Evolutionary conservation across 1,140 invertebrate species (phyloP), one percentile per base, ranked within the genome.

Genomic region (Heliconius nattereri): DNA sequence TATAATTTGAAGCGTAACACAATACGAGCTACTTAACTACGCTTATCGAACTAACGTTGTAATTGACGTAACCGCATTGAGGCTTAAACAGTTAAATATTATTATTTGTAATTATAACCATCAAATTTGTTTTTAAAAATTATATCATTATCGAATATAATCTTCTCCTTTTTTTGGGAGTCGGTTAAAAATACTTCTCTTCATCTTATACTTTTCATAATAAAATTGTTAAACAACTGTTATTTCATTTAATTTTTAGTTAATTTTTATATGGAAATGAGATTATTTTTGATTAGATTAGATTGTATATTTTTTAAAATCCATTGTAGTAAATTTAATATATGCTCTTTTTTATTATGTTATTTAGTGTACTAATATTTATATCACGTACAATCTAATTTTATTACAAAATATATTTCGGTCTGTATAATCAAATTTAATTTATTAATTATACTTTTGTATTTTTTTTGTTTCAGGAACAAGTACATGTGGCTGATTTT

Each of bases 401-500:
- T 11, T 45, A 45, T 45, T 13, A 45, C 40, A 3, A n/a, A 23
- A 57, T 23, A 57, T 11, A 57, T 57, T 13, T 45, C 11, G 11
- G 40, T 45, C 3, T 9, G 20, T 57, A n/a, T 23, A 23, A 23
- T 11, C 6, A 20, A 52, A 52, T 52, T 52, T 52, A 20, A 52
- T 9, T 20, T 57, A 8, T 23, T 23, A 11, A n/a, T 35, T 35
- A 35, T n/a, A n/a, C 54, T n/a, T 35, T 35, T 7, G 32, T 9
- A 23, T 57, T n/a, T 8, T n/a, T 49, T 76, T 84, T 86, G 76
- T 94, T 95, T 80, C 92, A 95, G 95, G 95, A 95, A 88, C 90
- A 94, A 89, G 85, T 95, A 19, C 94, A 95, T 78, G 74, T 95
- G 13, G 85, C 91, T 52, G 91, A 95, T 82, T 89, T 95, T 71